These are phyloP conservation scores for Choloepus didactylus DNA, from an alignment of 2,797 vertebrate genomes.

Conservation along the genomic window DNA sequence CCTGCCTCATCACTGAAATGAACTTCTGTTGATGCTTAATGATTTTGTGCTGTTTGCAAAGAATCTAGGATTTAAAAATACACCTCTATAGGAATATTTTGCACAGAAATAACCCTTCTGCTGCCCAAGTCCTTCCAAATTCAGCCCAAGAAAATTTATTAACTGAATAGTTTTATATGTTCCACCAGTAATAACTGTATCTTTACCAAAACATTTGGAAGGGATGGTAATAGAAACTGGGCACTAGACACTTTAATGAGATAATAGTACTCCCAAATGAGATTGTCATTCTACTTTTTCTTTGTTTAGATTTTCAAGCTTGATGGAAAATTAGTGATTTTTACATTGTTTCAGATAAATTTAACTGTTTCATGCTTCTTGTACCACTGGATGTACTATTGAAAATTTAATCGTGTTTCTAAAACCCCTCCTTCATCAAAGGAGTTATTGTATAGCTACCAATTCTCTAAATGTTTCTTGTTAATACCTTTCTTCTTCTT, in stretches of 20 bases:
- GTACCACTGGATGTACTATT: not conserved
- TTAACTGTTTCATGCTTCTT: not conserved
- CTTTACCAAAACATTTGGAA: not conserved
- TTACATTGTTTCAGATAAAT: not conserved
- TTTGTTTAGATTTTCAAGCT: conserved; percentile 13
- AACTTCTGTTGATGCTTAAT: conserved; percentile 19
- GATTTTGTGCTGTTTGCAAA: conserved; percentile 22
- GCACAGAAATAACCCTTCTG: not conserved
- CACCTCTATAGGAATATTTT: not conserved
- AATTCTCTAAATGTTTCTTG: not conserved
- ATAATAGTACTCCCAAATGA: not conserved
- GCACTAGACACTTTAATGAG: not conserved
- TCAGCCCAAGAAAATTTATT: not conserved
- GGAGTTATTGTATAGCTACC: not conserved
- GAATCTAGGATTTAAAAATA: conserved; percentile 21
- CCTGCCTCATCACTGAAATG: conserved; percentile 12
- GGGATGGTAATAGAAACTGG: not conserved
- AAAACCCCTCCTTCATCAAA: not conserved
- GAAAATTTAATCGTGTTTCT: not conserved
- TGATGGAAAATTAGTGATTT: not conserved
- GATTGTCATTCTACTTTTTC: not conserved
- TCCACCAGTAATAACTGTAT: not conserved
- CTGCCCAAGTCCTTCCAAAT: conserved; percentile 8
- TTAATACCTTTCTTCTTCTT: not conserved
- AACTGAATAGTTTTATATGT: not conserved